A percentile compares a stretch with the other conserved stretches of the same genome.
phyloP scores from a whole-genome alignment of 2,113 vertebrate species.

The Antigone vipio region DNA sequence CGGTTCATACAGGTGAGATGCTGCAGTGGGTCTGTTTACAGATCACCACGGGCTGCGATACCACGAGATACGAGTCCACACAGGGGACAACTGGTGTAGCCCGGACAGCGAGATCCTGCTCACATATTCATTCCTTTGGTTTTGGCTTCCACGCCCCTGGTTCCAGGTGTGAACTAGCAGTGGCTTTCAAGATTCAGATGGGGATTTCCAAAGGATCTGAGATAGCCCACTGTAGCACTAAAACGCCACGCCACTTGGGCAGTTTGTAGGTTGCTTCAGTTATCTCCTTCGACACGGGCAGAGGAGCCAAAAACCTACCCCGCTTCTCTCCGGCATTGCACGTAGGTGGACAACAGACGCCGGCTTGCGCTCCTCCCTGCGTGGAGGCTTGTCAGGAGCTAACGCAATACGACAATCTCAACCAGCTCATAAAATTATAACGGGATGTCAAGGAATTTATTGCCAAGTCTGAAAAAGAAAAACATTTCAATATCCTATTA shows the following conservation, averaged over 20 bases:
- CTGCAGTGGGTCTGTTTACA: neutral
- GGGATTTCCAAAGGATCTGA: neutral
- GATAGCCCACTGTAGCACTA: neutral
- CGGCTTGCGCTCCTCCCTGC: neutral
- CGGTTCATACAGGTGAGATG: neutral
- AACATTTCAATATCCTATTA: neutral
- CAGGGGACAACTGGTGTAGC: accelerated
- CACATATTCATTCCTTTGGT: neutral
- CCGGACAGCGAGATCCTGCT: neutral
- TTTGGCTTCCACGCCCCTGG: neutral
- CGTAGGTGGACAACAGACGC: neutral
- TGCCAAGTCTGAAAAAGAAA: slow-evolving; percentile 11
- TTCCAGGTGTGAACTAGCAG: neutral
- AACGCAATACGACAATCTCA: neutral
- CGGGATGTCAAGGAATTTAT: neutral
- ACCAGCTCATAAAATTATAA: neutral
- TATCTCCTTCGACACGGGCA: neutral
- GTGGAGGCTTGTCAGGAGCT: neutral
- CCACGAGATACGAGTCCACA: accelerated
- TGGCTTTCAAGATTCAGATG: neutral
- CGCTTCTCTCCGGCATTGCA: neutral
- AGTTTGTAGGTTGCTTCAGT: neutral
- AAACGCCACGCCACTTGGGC: neutral
- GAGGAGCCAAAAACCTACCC: neutral
- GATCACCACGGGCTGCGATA: neutral